These are phyloP conservation scores for Psittacula cyanocephala DNA, from an alignment of 2,113 vertebrate genomes.

Conservation along the genomic window DNA sequence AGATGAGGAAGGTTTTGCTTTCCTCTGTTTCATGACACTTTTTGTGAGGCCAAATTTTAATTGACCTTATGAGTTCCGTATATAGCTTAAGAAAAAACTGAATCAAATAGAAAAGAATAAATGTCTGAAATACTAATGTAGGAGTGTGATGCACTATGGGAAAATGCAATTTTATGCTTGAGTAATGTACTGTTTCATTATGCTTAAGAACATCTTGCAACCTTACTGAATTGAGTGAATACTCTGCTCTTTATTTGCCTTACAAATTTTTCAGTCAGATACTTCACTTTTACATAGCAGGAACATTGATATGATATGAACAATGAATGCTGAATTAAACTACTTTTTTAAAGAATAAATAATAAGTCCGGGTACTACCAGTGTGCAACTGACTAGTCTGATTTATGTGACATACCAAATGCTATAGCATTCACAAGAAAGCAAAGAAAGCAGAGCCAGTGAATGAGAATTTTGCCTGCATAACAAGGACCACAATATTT, in stretches of 20 bases:
- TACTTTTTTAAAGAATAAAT: background rate
- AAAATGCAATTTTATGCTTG: background rate
- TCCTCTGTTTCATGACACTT: rapidly evolving
- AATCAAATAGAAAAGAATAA: background rate
- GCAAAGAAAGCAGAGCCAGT: background rate
- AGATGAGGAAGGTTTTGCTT: background rate
- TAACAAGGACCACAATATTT: background rate
- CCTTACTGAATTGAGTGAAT: background rate
- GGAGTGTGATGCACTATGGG: background rate
- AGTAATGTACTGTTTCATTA: background rate
- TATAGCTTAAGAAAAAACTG: background rate
- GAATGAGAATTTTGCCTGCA: background rate
- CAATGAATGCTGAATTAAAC: background rate
- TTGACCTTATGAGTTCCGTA: background rate
- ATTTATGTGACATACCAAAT: background rate
- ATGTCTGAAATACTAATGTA: background rate
- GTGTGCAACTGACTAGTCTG: background rate
- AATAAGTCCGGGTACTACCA: background rate
- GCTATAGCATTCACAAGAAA: background rate
- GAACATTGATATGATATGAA: background rate
- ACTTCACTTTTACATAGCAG: background rate
- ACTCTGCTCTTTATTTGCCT: background rate
- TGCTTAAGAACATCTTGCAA: background rate
- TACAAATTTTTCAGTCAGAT: background rate
- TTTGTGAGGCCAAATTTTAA: background rate